phyloP scores from a whole-genome alignment of 2,113 vertebrate species.

The Spea bombifrons region DNA sequence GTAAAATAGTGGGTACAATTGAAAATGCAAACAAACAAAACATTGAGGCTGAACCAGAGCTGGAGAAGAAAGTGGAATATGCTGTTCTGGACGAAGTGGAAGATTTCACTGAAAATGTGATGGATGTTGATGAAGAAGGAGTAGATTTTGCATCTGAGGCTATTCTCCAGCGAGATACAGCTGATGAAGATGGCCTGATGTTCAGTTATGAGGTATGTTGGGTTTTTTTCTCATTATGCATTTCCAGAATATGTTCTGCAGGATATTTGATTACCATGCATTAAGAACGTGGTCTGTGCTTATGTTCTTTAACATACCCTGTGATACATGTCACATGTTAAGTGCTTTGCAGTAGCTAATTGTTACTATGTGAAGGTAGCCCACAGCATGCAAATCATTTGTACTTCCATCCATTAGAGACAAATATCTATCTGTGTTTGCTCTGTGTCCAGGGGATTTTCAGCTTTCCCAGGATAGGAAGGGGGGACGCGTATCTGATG shows the following conservation, averaged over 20 bases:
- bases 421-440: slow-evolving; percentile 2
- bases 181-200: slow-evolving; percentile 81
- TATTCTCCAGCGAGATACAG: slow-evolving; percentile 88
- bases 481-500: slow-evolving; percentile 58
- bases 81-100: slow-evolving; percentile 97
- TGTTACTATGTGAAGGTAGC: not conserved
- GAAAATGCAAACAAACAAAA: slow-evolving; percentile 70
- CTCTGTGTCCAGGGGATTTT: slow-evolving; percentile 29
- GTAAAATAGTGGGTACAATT: slow-evolving; percentile 62
- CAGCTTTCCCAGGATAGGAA: slow-evolving; percentile 24
- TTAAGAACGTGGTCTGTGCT: not conserved
- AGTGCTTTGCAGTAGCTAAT: not conserved
- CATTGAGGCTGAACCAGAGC: slow-evolving; percentile 80
- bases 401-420: not conserved
- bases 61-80: slow-evolving; percentile 96
- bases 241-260: too few relatives aligned
- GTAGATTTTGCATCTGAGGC: slow-evolving; percentile 87
- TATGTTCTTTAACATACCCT: not conserved
- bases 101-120: slow-evolving; percentile 93
- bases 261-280: too few relatives aligned
- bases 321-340: not conserved
- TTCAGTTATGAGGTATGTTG: slow-evolving; percentile 90
- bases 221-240: not conserved
- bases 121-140: slow-evolving; percentile 86
- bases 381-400: not conserved